Conservation (phyloP, 2,888 invertebrate genomes). For the Keiferia lycopersicella region DNA sequence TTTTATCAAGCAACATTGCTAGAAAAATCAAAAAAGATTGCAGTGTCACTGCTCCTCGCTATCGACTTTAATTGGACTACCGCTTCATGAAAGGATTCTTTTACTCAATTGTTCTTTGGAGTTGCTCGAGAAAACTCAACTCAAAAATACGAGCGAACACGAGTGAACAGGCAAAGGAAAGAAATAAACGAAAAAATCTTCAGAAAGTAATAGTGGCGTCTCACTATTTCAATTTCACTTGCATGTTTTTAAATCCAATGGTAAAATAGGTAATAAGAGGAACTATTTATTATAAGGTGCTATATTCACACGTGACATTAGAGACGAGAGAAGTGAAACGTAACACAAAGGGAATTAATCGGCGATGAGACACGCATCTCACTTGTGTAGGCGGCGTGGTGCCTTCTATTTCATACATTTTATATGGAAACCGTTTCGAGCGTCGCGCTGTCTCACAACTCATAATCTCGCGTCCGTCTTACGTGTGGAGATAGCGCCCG, state of each 20-base stretch:
- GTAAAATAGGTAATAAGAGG: not conserved
- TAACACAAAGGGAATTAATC: too few relatives aligned
- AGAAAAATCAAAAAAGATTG: not conserved
- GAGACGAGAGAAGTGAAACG: too few relatives aligned
- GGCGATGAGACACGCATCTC: too few relatives aligned
- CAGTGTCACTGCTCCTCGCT: not conserved
- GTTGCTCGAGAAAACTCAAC: not conserved
- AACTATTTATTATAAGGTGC: too few relatives aligned
- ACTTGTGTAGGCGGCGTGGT: too few relatives aligned
- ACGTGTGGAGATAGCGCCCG: too few relatives aligned
- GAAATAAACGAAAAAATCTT: not conserved
- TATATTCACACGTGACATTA: too few relatives aligned
- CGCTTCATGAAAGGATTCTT: conserved; percentile 15
- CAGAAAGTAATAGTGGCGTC: not conserved
- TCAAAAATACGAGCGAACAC: not conserved
- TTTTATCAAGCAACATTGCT: not conserved
- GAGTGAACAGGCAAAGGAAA: not conserved
- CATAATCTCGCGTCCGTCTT: too few relatives aligned
- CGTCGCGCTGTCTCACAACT: too few relatives aligned
- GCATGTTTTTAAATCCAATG: too few relatives aligned
- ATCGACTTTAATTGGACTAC: conserved; percentile 18
- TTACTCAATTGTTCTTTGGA: conserved; percentile 6
- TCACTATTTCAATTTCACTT: not conserved
- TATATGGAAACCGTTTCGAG: too few relatives aligned
- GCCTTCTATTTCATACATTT: too few relatives aligned